Conservation (phyloP, 2,888 invertebrate genomes). For the Noctua janthe region DNA sequence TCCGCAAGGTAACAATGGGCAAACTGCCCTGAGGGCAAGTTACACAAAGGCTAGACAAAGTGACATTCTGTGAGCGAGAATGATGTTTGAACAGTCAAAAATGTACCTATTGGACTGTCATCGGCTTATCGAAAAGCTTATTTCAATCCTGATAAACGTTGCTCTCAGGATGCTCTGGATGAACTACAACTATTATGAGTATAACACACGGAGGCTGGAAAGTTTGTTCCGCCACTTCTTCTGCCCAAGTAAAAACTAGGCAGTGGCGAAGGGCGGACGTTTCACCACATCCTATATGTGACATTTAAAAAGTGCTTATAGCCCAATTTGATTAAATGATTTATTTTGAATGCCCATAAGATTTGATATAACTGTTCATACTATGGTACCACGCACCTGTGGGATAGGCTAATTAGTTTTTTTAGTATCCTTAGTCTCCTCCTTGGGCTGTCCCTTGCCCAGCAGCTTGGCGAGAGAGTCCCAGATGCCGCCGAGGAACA, state of each 20-base stretch:
- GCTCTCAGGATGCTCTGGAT: not conserved
- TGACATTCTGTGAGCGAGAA: not conserved
- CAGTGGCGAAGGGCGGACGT: not conserved
- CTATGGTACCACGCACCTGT: conserved; percentile 57
- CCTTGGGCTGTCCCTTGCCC: conserved; percentile 95
- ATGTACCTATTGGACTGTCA: not conserved
- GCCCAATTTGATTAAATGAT: not conserved
- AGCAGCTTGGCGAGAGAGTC: conserved; percentile 98
- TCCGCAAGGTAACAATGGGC: not conserved
- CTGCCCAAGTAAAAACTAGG: not conserved
- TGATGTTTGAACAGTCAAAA: not conserved
- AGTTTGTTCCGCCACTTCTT: not conserved
- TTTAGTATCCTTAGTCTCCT: conserved; percentile 95
- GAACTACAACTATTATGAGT: not conserved
- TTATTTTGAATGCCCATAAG: not conserved
- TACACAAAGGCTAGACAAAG: not conserved
- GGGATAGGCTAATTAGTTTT: conserved; percentile 92
- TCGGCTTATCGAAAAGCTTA: not conserved
- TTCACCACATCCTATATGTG: not conserved
- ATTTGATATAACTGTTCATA: not conserved
- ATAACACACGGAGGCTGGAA: not conserved
- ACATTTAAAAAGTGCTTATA: not conserved
- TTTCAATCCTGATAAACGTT: not conserved
- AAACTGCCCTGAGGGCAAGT: not conserved
- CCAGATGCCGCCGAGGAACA: conserved; percentile 99